Base-by-base conservation (phyloP, 1,140 invertebrate genomes). In the Heterodera schachtii region DNA sequence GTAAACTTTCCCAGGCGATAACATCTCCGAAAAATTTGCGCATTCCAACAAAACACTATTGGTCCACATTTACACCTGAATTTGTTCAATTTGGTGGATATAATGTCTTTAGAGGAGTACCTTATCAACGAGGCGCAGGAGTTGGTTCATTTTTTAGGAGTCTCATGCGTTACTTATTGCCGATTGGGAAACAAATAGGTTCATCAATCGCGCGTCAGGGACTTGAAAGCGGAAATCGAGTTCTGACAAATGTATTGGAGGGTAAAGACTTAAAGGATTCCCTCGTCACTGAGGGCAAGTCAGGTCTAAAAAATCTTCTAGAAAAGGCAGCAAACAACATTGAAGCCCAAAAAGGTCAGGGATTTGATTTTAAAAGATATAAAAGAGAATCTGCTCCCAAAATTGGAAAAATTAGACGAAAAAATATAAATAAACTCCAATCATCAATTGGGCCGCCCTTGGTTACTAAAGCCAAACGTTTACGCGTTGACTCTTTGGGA, bases 291-390 rank as follows among this genome's bases (percentile, higher is more conserved):
- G 71, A 73, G 21, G 21, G 71, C 19, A 73, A 73, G 6, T 3
- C 71, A 3, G 73, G 73, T 1, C 52, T 73, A 1, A 44, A 44
- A 73, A 73, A 41, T 73, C 52, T 52, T 0, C 52, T 52, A 0
- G 52, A 52, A 52, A 52, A 52, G 6, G 52, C 52, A 0, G 52
- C 52, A 31, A 73, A n/a, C n/a, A 41, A 46, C 4, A 16, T 73
- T 41, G 31, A 73, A 31, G 0, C 16, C 0, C 73, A 73, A 21
- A 73, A n/a, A 47, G 73, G 73, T 3, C 16, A 73, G 41, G 73
- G 73, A 4, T 73, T 73, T 73, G 73, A 73, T 41, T 73, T 73
- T 73, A 73, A 73, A 41, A n/a, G 73, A 41, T 73, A 73, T n/a
- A 73, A 19, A 41, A 11, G 31, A 19, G 52, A 19, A 6, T 5